A percentile compares a stretch with the other conserved stretches of the same genome.
Conservation (phyloP, 2,888 invertebrate genomes). For the Troides aeacus region DNA sequence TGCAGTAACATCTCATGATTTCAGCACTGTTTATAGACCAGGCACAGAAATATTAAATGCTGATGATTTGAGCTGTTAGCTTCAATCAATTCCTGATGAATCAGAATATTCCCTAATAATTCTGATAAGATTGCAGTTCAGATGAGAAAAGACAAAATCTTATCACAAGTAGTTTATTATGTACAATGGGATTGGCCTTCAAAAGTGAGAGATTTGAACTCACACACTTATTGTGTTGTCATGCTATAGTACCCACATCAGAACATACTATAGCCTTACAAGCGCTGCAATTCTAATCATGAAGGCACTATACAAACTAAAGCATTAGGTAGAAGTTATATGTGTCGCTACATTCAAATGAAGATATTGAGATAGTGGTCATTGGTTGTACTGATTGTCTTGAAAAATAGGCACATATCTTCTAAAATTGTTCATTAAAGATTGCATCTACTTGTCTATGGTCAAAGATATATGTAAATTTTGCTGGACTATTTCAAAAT, state of each 20-base stretch:
- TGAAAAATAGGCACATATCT: not conserved
- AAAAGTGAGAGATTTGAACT: not conserved
- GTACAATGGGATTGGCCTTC: not conserved
- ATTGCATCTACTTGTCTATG: not conserved
- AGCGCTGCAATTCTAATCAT: not conserved
- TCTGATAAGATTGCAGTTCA: constrained; percentile 25
- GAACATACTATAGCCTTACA: not conserved
- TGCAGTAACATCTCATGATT: constrained; percentile 32
- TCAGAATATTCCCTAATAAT: constrained; percentile 25
- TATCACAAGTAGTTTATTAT: constrained; percentile 18
- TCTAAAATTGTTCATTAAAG: not conserved
- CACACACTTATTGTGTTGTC: constrained; percentile 23
- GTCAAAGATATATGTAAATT: constrained; percentile 32
- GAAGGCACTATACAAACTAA: not conserved
- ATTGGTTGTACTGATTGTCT: not conserved
- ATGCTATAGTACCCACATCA: constrained; percentile 1
- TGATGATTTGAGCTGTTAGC: constrained; percentile 31
- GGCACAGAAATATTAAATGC: constrained; percentile 10
- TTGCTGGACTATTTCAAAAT: constrained; percentile 31
- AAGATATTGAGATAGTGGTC: not conserved
- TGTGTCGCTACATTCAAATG: not conserved
- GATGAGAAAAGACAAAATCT: constrained; percentile 25
- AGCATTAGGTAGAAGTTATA: not conserved
- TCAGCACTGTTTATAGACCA: constrained; percentile 29
- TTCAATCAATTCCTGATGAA: constrained; percentile 28